Conservation (phyloP, 2,113 vertebrate genomes). For the Galbula dea region DNA sequence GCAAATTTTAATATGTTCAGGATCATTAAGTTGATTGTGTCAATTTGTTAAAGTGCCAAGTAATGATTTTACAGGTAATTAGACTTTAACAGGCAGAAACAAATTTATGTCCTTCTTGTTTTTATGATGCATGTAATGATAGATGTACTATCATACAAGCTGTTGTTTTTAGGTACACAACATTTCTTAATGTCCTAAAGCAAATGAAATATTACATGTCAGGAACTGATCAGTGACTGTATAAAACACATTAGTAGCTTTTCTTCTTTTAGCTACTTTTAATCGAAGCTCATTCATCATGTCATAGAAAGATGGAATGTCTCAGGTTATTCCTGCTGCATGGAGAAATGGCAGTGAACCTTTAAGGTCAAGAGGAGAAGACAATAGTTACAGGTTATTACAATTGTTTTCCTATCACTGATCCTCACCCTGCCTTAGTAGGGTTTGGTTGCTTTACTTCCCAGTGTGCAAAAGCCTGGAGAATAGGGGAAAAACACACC, state of each 20-base stretch:
- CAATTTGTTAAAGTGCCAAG: conserved; percentile 74
- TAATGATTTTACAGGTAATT: conserved; percentile 81
- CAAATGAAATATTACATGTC: conserved; percentile 76
- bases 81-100: conserved; percentile 73
- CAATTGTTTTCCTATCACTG: conserved; percentile 38
- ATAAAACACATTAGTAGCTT: conserved; percentile 74
- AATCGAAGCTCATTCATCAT: conserved; percentile 71
- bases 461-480: neutral
- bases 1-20: conserved; percentile 61
- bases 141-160: conserved; percentile 61
- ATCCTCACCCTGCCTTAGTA: neutral
- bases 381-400: conserved; percentile 60
- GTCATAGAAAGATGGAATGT: conserved; percentile 64
- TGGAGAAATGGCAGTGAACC: conserved; percentile 58
- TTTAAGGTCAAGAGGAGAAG: conserved; percentile 64
- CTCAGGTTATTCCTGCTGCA: conserved; percentile 54
- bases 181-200: conserved; percentile 67
- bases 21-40: conserved; percentile 72
- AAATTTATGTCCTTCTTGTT: conserved; percentile 68
- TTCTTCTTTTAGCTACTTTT: conserved; percentile 71
- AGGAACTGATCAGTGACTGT: conserved; percentile 74
- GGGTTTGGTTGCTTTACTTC: neutral
- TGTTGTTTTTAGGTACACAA: conserved; percentile 72
- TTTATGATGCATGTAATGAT: conserved; percentile 71
- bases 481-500: neutral